phyloP scores from a whole-genome alignment of 2,113 vertebrate species.

The Leptobrachium ailaonicum region DNA sequence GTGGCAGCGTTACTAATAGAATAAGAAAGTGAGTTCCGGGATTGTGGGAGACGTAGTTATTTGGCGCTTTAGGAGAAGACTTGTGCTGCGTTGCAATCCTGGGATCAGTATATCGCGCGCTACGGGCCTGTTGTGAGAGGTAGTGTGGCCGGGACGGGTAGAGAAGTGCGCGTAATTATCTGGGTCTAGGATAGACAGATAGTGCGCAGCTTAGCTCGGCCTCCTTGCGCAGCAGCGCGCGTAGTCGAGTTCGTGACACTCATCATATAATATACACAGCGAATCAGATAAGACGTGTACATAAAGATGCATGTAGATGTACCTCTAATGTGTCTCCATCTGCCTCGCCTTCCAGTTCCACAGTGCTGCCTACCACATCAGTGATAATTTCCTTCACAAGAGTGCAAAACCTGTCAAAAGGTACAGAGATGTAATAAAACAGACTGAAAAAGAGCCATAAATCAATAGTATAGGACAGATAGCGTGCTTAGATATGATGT shows the following conservation, averaged over 20 bases:
- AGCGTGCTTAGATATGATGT: not conserved
- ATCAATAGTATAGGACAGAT: not conserved
- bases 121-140: too few relatives aligned
- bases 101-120: too few relatives aligned
- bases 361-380: slow-evolving; percentile 71
- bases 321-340: slow-evolving; percentile 88
- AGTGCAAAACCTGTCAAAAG: slow-evolving; percentile 80
- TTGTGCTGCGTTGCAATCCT: too few relatives aligned
- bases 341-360: slow-evolving; percentile 83
- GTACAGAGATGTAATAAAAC: slow-evolving; percentile 26
- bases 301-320: slow-evolving; percentile 49
- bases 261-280: not conserved
- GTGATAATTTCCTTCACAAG: slow-evolving; percentile 91
- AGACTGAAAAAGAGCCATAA: not conserved
- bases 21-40: too few relatives aligned
- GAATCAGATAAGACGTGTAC: slow-evolving; percentile 3
- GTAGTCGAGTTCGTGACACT: too few relatives aligned
- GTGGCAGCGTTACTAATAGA: too few relatives aligned
- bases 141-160: too few relatives aligned
- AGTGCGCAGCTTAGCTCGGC: not conserved
- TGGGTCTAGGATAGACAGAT: too few relatives aligned
- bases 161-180: too few relatives aligned
- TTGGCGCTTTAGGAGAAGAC: too few relatives aligned
- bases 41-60: too few relatives aligned
- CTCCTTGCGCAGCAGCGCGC: too few relatives aligned